Conservation (phyloP, 2,888 invertebrate genomes). For the Cosmopolites sordidus region DNA sequence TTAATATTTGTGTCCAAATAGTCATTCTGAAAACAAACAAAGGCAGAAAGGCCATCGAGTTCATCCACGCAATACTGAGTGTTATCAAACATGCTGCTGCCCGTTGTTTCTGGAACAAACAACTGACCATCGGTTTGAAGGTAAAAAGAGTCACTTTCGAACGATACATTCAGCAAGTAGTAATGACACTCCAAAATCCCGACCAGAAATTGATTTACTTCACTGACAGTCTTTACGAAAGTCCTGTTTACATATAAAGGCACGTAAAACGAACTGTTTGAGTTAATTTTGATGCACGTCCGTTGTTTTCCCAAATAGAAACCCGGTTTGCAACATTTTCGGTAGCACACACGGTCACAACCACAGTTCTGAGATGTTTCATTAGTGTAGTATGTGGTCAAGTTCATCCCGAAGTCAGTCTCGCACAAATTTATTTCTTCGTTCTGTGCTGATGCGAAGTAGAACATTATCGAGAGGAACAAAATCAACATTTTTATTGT, state of each 20-base stretch:
- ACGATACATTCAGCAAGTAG: constrained; percentile 6
- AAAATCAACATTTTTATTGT: too few relatives aligned
- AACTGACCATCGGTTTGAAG: constrained; percentile 33
- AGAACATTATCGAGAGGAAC: too few relatives aligned
- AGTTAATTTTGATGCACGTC: constrained; percentile 22
- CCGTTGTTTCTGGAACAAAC: constrained; percentile 26
- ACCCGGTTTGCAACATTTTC: constrained; percentile 32
- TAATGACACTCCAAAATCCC: constrained; percentile 24
- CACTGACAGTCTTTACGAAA: constrained; percentile 6
- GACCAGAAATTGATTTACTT: constrained; percentile 12
- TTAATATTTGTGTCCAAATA: constrained; percentile 3
- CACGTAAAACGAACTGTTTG: constrained; percentile 18
- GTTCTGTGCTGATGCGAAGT: too few relatives aligned
- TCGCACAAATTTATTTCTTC: too few relatives aligned
- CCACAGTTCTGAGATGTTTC: constrained; percentile 20
- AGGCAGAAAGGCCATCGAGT: constrained; percentile 27
- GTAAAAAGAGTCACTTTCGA: constrained; percentile 28
- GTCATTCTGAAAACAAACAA: constrained; percentile 26
- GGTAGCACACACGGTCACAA: constrained; percentile 27
- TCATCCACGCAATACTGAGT: constrained; percentile 32
- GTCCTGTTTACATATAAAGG: constrained; percentile 9
- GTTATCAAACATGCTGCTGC: constrained; percentile 21
- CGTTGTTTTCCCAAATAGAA: constrained; percentile 20
- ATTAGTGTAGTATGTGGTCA: constrained; percentile 18
- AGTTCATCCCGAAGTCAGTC: neutral